Percentiles rank a stretch among this genome's conserved stretches.
These are phyloP conservation scores for Rhabdophis nuchalis DNA, from an alignment of 2,797 vertebrate species.

Conservation along the genomic window DNA sequence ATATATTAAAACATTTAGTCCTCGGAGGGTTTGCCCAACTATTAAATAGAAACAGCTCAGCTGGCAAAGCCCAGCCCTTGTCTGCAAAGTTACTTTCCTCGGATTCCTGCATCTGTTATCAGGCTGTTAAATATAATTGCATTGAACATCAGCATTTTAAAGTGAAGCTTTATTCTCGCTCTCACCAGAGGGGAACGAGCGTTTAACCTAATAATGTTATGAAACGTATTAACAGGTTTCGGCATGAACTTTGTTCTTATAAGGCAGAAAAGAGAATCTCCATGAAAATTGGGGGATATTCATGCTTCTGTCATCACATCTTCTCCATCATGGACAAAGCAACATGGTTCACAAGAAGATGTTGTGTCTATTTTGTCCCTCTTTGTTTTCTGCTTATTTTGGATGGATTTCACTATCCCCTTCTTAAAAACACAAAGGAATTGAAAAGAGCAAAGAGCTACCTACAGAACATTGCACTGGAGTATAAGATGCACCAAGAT, in stretches of 20 bases:
- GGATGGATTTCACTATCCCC: background rate
- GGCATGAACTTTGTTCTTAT: background rate
- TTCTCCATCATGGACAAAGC: background rate
- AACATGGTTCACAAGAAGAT: background rate
- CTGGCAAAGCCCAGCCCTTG: background rate
- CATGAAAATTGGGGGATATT: background rate
- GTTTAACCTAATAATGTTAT: background rate
- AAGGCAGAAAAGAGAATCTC: background rate
- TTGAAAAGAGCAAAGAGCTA: background rate
- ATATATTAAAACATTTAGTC: background rate
- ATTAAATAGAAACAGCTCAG: background rate
- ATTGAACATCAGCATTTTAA: background rate
- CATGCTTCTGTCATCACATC: background rate
- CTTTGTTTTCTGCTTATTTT: background rate
- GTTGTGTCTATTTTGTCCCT: background rate
- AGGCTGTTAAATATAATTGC: background rate
- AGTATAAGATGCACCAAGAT: too few species aligned
- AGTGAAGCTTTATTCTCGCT: background rate
- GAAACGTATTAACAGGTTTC: background rate
- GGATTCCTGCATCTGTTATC: background rate
- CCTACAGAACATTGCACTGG: too few species aligned
- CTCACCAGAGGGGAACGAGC: background rate
- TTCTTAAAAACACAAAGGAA: background rate
- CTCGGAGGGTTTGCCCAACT: background rate
- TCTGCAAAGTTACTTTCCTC: background rate